phyloP scores from a whole-genome alignment of 1,140 invertebrate genomes.

The Pemphigus obesinymphae region DNA sequence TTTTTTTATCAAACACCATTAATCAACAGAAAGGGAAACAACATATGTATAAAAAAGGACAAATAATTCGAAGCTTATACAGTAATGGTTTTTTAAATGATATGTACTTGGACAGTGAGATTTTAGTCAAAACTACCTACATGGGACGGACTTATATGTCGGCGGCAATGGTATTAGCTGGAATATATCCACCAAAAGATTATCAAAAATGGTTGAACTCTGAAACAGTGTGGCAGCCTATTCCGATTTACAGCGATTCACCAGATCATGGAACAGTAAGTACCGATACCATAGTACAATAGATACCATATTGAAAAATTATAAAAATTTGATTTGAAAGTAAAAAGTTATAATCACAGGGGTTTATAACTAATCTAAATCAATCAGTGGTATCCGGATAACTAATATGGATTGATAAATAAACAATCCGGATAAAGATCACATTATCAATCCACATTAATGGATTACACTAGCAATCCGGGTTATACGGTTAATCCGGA shows the following conservation, averaged over 20 bases:
- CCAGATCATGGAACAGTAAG: slow-evolving; percentile 15
- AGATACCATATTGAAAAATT: no score
- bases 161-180: slow-evolving; percentile 36
- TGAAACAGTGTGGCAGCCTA: slow-evolving; percentile 34
- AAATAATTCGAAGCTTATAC: slow-evolving; percentile 32
- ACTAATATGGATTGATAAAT: no score
- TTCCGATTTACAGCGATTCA: slow-evolving; percentile 31
- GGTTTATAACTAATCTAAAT: no score
- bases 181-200: slow-evolving; percentile 32
- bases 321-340: no score
- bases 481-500: no score
- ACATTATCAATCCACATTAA: no score
- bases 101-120: slow-evolving; percentile 8
- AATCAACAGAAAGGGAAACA: slow-evolving; percentile 37
- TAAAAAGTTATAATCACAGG: no score
- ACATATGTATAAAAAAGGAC: slow-evolving; percentile 39
- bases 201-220: slow-evolving; percentile 31
- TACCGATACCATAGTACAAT: neutral
- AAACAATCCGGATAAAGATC: no score
- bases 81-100: slow-evolving; percentile 25
- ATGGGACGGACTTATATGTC: slow-evolving; percentile 15
- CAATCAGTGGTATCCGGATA: no score
- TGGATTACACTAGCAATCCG: no score
- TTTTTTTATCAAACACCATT: no score
- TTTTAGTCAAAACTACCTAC: slow-evolving; percentile 17